A percentile compares a stretch with the other conserved stretches of the same genome.
phyloP scores from a whole-genome alignment of 2,888 invertebrate genomes.

The Dendrolimus houi region DNA sequence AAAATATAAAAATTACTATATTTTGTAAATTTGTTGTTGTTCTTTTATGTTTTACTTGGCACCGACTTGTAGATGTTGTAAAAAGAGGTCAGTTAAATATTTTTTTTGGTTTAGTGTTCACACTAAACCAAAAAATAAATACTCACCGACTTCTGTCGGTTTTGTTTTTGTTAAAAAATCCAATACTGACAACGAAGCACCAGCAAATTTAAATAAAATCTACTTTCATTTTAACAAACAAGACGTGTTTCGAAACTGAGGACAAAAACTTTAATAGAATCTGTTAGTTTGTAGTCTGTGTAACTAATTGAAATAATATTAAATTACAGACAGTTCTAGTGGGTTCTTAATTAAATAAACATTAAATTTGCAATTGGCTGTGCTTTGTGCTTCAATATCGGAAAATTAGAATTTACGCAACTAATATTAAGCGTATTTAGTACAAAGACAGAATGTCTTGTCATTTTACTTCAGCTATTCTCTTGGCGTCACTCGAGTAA shows the following conservation, averaged over 20 bases:
- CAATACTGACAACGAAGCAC: not conserved
- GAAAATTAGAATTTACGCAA: not conserved
- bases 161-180: too few species aligned
- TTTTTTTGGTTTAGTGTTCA: too few species aligned
- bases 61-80: too few species aligned
- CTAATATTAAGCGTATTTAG: not conserved
- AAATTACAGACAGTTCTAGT: not conserved
- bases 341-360: not conserved
- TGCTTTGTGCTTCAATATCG: not conserved
- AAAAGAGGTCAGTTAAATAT: too few species aligned
- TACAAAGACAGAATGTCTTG: not conserved
- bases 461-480: too few species aligned
- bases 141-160: too few species aligned
- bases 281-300: not conserved
- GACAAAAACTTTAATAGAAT: constrained; percentile 5
- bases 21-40: too few species aligned
- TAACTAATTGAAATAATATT: not conserved
- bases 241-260: constrained; percentile 3
- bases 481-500: too few species aligned
- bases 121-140: too few species aligned
- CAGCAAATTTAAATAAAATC: not conserved
- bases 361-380: not conserved
- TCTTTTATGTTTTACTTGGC: too few species aligned
- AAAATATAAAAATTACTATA: too few species aligned
- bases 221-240: not conserved